Conservation (phyloP, 1,140 invertebrate species). For the Planococcus citri region DNA sequence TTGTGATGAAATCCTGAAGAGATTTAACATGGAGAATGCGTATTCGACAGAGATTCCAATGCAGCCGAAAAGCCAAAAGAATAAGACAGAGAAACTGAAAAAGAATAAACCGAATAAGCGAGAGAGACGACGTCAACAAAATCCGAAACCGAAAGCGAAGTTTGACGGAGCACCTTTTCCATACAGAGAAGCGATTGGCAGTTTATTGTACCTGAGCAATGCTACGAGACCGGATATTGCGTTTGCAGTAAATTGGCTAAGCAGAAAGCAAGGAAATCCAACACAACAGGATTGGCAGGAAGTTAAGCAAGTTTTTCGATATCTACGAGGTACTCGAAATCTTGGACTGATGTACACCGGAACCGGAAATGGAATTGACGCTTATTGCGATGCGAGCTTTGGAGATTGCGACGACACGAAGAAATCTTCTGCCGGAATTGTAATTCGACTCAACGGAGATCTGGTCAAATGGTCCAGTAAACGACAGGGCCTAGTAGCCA, state of each 20-base stretch:
- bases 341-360: conserved; percentile 17
- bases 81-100: conserved; percentile 27
- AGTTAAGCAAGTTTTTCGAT: conserved; percentile 30
- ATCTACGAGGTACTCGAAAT: conserved; percentile 27
- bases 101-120: conserved; percentile 26
- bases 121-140: conserved; percentile 24
- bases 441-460: conserved; percentile 23
- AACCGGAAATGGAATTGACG: conserved; percentile 23
- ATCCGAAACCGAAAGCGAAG: no score
- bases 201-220: conserved; percentile 32
- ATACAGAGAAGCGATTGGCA: conserved; percentile 32
- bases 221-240: conserved; percentile 35
- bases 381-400: conserved; percentile 26
- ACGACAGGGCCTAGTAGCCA: conserved; percentile 28
- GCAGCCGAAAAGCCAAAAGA: no score
- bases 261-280: conserved; percentile 27
- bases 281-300: conserved; percentile 27
- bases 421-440: conserved; percentile 28
- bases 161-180: no score
- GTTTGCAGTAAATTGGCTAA: conserved; percentile 31
- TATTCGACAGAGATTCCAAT: conserved; percentile 34
- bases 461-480: conserved; percentile 27
- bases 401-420: conserved; percentile 28
- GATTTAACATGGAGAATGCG: conserved; percentile 33
- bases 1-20: conserved; percentile 33